A percentile compares a stretch with the other conserved stretches of the same genome.
These are phyloP conservation scores for Brachyhypopomus gauderio DNA, from an alignment of 2,113 vertebrate species.

Conservation along the genomic window DNA sequence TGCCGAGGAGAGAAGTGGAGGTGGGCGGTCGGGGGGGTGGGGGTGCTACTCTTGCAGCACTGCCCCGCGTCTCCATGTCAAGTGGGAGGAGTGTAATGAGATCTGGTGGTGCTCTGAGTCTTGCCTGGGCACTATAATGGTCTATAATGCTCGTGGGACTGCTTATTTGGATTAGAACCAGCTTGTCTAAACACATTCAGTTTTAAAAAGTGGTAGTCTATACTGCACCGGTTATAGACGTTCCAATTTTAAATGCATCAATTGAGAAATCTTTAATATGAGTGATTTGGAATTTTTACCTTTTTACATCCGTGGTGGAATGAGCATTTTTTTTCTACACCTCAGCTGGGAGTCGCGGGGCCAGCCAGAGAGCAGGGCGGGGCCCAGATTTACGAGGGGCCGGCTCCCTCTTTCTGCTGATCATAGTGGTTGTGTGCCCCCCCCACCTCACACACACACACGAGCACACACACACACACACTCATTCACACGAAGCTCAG, in stretches of 20 bases:
- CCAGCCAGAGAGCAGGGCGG: conserved; percentile 10
- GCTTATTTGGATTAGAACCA: background rate
- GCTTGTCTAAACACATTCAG: no score
- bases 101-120: background rate
- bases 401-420: conserved; percentile 42
- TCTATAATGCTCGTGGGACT: background rate
- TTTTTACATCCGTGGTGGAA: background rate
- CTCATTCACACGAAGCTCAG: conserved; percentile 24
- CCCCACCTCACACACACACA: conserved; percentile 10
- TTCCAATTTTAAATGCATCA: no score
- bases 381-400: conserved; percentile 43
- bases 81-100: background rate
- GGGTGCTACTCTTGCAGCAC: background rate
- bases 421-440: conserved; percentile 36
- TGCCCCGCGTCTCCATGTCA: background rate
- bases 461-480: background rate
- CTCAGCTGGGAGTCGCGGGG: conserved; percentile 12
- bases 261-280: no score
- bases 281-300: no score
- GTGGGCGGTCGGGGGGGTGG: no score
- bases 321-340: conserved; percentile 24
- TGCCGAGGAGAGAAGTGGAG: conserved; percentile 6
- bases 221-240: no score
- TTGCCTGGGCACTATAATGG: background rate
- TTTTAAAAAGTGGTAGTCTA: no score